Base-by-base conservation (phyloP, 2,888 invertebrate genomes). In the Aspidiotus destructor region DNA sequence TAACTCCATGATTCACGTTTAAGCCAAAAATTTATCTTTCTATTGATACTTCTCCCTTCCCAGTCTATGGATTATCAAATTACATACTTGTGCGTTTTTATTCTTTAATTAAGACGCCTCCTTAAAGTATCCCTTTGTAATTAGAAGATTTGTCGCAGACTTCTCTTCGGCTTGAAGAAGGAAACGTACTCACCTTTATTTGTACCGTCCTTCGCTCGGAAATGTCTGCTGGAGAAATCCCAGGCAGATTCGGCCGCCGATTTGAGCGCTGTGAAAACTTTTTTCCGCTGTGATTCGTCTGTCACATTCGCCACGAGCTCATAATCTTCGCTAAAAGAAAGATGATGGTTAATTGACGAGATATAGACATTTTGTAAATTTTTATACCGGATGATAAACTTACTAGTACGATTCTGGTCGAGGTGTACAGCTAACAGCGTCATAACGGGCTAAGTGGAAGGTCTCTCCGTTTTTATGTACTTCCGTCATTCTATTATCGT, bases 201-300 rank as follows among this genome's bases (percentile, higher is more conserved):
- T 28, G 28, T 28, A 5, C 28, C 28, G 28, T 28, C 28, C 28
- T 28, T 28, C 5, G 28, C 65, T 58, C 65, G 41, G 42, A 65
- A 84, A 91, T 91, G 92, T 16, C 92, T 83, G 1, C 85, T 82
- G 6, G 89, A 88, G 77, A 91, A 92, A 75, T 93, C 93, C 90
- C 89, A 91, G 0, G 92, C 92, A 60, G 87, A 87, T 77, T 92
- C 92, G 6, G 90, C 90, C 0, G 86, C 88, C 53, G 88, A 85
- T 75, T 87, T 87, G 16, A 89, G 77, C 72, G 89, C 85, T 11
- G 81, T 79, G 76, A 86, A 89, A 73, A 86, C 81, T 70, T 85
- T 81, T 62, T 81, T 79, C 72, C 79, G 79, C 60, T 80, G 80
- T 58, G 78, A 79, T 54, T 78, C 76, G 0, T 78, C 77, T 6